These are phyloP conservation scores for Zaprionus africanus DNA, from an alignment of 1,140 invertebrate genomes.

Conservation along the genomic window DNA sequence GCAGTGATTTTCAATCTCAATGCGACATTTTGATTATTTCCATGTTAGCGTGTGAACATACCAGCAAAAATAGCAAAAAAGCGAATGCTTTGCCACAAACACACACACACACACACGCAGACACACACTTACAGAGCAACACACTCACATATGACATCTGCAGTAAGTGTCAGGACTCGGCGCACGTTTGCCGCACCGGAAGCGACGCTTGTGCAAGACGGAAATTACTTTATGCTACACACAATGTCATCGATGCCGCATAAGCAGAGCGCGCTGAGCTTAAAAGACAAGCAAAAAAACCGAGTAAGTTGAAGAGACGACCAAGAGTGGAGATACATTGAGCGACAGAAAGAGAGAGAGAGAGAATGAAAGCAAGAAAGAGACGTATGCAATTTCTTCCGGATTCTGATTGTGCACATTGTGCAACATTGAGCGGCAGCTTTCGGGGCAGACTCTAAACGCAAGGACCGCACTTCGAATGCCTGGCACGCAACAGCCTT, in stretches of 20 bases:
- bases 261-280: conserved; percentile 62
- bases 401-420: conserved; percentile 42
- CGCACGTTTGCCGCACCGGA: conserved; percentile 82
- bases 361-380: conserved; percentile 3
- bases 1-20: conserved; percentile 83
- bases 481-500: conserved; percentile 60
- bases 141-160: conserved; percentile 52
- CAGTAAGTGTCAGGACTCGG: conserved; percentile 73
- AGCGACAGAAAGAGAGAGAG: neutral
- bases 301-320: conserved; percentile 9
- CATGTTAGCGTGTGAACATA: conserved; percentile 74
- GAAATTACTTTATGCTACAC: conserved; percentile 84
- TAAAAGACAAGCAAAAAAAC: conserved; percentile 40
- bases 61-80: conserved; percentile 52
- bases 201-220: conserved; percentile 81
- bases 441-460: conserved; percentile 4
- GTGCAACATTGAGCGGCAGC: conserved; percentile 38
- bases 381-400: conserved; percentile 40
- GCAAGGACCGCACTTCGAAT: conserved; percentile 49
- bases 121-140: conserved; percentile 19
- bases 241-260: conserved; percentile 83
- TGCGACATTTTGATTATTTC: conserved; percentile 83
- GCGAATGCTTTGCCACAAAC: conserved; percentile 46
- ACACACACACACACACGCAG: conserved; percentile 45
- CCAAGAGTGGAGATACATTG: conserved; percentile 2